phyloP scores from a whole-genome alignment of 2,888 invertebrate species.

The Hypomecis punctinalis region DNA sequence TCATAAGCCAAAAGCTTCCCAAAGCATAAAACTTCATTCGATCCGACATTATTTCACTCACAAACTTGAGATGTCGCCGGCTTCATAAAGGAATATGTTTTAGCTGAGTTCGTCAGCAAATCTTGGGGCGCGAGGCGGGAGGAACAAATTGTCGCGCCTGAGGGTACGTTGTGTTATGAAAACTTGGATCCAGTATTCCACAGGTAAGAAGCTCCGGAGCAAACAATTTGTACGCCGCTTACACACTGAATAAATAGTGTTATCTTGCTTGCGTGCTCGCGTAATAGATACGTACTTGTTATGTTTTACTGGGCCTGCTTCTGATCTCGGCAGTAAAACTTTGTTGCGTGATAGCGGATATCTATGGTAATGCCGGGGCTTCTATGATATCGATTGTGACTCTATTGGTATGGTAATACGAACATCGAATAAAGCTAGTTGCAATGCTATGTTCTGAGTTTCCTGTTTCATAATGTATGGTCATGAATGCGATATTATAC shows the following conservation, averaged over 20 bases:
- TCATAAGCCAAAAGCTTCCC: slow-evolving; percentile 29
- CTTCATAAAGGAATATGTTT: slow-evolving; percentile 70
- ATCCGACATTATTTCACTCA: slow-evolving; percentile 33
- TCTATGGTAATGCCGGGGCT: slow-evolving; percentile 27
- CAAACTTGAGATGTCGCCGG: slow-evolving; percentile 45
- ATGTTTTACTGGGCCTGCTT: slow-evolving; percentile 56
- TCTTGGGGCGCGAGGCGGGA: slow-evolving; percentile 62
- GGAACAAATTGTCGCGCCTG: slow-evolving; percentile 77
- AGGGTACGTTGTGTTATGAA: slow-evolving; percentile 76
- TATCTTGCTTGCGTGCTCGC: slow-evolving; percentile 59
- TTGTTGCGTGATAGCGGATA: slow-evolving; percentile 34
- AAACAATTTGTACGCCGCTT: slow-evolving; percentile 81
- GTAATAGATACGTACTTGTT: slow-evolving; percentile 61
- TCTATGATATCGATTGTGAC: slow-evolving; percentile 28
- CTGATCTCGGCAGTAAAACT: slow-evolving; percentile 48
- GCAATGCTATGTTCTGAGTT: slow-evolving; percentile 7
- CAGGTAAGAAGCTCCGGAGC: slow-evolving; percentile 73
- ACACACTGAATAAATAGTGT: slow-evolving; percentile 76
- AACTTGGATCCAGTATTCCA: slow-evolving; percentile 57
- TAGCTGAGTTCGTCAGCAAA: slow-evolving; percentile 73
- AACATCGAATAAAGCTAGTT: slow-evolving; percentile 16
- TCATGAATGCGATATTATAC: neutral
- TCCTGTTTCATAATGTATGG: slow-evolving; percentile 3
- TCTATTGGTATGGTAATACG: slow-evolving; percentile 21
- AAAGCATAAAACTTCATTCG: slow-evolving; percentile 33